Evolutionary conservation across 2,797 vertebrate genomes (phyloP), one percentile per base, ranked within the genome.

Genomic region (Aplochiton taeniatus): DNA sequence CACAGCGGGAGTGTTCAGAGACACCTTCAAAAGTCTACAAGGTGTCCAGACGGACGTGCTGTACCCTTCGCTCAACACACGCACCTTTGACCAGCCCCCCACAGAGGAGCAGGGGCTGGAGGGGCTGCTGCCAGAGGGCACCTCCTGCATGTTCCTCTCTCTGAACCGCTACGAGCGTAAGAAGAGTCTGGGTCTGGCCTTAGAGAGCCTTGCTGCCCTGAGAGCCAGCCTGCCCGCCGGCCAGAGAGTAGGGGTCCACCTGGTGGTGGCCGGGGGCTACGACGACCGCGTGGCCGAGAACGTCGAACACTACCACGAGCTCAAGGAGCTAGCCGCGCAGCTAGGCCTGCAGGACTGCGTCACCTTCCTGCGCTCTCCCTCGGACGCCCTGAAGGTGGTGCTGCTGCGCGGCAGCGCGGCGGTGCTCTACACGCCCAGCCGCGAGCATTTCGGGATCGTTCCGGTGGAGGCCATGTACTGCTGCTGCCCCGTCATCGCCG

Each of bases 371-470:
- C 93, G 93, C 31, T 99, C 98, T 0, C 96, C 96, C 69, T 95
- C 96, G 0, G 97, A 99, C 66, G 87, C 83, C 4, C 90, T 95
- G 83, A 99, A 99, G 82, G 88, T 95, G 56, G 91, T 92, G 2
- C 92, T 99, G 70, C 91, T 96, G 45, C 90, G 52, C 1, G 86
- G 86, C 58, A 93, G 93, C 60, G 55, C 87, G 0, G 96, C 95
- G 2, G 96, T 98, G 71, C 92, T 99, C 12, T 99, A 99, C 77
- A 99, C 98, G 11, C 97, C 98, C 0, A 96, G 94, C 87, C 93
- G 95, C 46, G 98, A 99, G 78, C 98, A 99, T 79, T 99, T 99
- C 42, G 98, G 98, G 75, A 98, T 99, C 4, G 98, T 99, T 60
- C 98, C 98, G 0, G 73, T 99, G 10, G 98, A 99, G 76, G 95